A percentile compares a stretch with the other conserved stretches of the same genome.
phyloP scores from a whole-genome alignment of 2,113 vertebrate genomes.

The Alligator sinensis region DNA sequence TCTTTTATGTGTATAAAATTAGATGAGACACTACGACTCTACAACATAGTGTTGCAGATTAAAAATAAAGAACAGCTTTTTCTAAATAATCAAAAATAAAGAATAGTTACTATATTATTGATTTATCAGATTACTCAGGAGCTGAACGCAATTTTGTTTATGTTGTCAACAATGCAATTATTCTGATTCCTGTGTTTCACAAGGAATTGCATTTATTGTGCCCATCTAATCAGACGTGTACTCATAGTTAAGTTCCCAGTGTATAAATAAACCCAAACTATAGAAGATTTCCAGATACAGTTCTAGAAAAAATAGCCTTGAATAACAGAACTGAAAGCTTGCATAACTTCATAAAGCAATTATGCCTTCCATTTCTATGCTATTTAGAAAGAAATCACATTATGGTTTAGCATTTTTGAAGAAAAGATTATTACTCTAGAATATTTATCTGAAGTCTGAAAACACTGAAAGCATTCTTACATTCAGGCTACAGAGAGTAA shows the following conservation, averaged over 20 bases:
- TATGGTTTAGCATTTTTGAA: not conserved
- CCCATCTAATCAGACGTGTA: not conserved
- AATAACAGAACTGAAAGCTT: not conserved
- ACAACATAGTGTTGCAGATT: not conserved
- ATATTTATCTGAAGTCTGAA: not conserved
- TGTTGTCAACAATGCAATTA: not conserved
- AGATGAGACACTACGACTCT: not conserved
- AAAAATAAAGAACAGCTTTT: not conserved
- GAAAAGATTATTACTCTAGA: not conserved
- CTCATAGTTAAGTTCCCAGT: not conserved
- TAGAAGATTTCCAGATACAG: not conserved
- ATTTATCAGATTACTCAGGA: not conserved
- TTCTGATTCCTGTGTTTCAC: not conserved
- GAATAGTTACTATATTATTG: not conserved
- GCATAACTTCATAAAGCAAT: not conserved
- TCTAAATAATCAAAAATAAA: not conserved
- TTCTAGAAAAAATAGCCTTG: not conserved
- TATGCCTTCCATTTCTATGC: not conserved
- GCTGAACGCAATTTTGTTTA: not conserved
- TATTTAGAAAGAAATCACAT: not conserved
- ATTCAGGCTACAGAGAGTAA: not conserved
- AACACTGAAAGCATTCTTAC: not conserved
- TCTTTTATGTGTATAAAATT: not conserved
- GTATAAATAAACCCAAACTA: not conserved
- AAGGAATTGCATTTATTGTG: not conserved